phyloP scores from a whole-genome alignment of 2,113 vertebrate species.

The Austrofundulus limnaeus region DNA sequence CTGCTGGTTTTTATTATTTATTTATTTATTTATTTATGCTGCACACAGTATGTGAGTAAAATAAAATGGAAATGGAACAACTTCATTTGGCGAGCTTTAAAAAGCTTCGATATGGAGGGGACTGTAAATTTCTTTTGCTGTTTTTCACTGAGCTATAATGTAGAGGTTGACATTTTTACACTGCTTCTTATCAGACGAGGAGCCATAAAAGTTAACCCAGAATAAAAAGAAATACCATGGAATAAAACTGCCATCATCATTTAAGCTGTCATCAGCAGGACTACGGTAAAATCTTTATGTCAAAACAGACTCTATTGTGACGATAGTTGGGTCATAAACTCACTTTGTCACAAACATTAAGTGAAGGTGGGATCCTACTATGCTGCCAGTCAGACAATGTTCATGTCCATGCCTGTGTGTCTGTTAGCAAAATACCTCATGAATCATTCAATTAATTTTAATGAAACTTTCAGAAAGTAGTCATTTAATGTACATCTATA shows the following conservation, averaged over 20 bases:
- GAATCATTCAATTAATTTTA: no score
- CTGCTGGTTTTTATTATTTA: constrained; percentile 19
- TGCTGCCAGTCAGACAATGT: constrained; percentile 12
- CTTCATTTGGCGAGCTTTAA: constrained; percentile 18
- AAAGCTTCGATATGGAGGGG: not conserved
- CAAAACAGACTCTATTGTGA: constrained; percentile 9
- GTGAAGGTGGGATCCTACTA: constrained; percentile 4
- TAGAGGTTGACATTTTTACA: constrained; percentile 19
- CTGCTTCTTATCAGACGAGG: constrained; percentile 9
- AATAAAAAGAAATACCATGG: constrained; percentile 8
- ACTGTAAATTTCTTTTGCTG: constrained; percentile 2
- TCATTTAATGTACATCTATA: no score
- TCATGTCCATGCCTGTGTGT: no score
- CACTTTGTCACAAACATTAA: constrained; percentile 4
- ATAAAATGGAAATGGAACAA: constrained; percentile 8
- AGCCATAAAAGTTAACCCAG: constrained; percentile 3
- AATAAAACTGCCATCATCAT: constrained; percentile 21
- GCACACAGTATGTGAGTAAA: constrained; percentile 3
- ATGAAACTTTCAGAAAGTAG: no score
- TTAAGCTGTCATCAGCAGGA: not conserved
- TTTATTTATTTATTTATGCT: no score
- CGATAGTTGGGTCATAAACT: not conserved
- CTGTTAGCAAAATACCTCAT: no score
- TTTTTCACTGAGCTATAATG: not conserved
- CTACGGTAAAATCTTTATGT: not conserved